These are phyloP conservation scores for Doris montereyensis DNA, from an alignment of 2,888 invertebrate genomes.

Conservation along the genomic window DNA sequence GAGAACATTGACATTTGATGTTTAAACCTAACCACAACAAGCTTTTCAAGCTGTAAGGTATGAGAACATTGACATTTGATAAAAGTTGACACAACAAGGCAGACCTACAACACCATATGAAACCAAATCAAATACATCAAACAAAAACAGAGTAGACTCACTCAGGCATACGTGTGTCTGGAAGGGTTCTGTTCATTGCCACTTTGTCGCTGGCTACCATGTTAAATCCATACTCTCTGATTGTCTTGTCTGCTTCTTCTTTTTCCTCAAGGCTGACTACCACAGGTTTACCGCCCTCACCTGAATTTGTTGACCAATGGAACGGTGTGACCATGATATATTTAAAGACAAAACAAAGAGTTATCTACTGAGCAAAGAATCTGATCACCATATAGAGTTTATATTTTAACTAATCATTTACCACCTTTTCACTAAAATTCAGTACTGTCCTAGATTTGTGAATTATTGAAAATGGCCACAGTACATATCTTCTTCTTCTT, in stretches of 20 bases:
- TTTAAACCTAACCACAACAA: too few relatives aligned
- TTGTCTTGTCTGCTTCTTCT: conserved; percentile 89
- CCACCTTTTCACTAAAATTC: too few relatives aligned
- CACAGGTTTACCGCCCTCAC: conserved; percentile 85
- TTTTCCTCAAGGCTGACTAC: conserved; percentile 83
- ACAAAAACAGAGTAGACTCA: too few relatives aligned
- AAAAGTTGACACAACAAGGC: too few relatives aligned
- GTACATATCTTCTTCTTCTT: too few relatives aligned
- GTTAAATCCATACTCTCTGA: conserved; percentile 97
- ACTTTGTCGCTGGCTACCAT: conserved; percentile 96
- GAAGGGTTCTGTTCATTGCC: conserved; percentile 88
- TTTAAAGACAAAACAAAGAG: not conserved
- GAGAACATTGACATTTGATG: too few relatives aligned
- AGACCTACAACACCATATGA: too few relatives aligned
- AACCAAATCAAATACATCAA: too few relatives aligned
- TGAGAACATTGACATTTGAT: too few relatives aligned
- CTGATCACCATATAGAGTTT: not conserved
- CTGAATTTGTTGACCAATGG: conserved; percentile 45
- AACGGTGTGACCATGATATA: not conserved
- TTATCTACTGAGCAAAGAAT: not conserved
- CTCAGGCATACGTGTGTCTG: conserved; percentile 90
- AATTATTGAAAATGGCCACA: too few relatives aligned
- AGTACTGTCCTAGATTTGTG: too few relatives aligned
- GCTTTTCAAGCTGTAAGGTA: too few relatives aligned
- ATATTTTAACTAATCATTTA: not conserved